These are phyloP conservation scores for Epizoanthus illoricatus DNA, from an alignment of 92 coral and sea anemone species.

Conservation along the genomic window DNA sequence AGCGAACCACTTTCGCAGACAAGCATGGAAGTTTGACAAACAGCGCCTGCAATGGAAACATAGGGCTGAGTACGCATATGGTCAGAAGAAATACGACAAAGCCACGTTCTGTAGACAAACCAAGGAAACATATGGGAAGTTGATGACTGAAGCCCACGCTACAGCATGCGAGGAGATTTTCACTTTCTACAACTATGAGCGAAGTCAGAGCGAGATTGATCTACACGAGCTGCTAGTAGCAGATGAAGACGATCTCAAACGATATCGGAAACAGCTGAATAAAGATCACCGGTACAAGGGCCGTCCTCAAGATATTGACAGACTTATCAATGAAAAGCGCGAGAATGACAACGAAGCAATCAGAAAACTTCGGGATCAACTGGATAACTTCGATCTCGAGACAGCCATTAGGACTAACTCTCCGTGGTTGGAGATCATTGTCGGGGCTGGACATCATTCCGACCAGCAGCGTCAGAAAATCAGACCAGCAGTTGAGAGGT, in stretches of 20 bases:
- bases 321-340: slow-evolving; percentile 36
- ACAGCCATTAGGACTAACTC: slow-evolving; percentile 13
- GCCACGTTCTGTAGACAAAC: slow-evolving; percentile 27
- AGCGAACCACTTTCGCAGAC: slow-evolving; percentile 50
- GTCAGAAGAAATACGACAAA: neutral
- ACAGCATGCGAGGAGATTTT: slow-evolving; percentile 49
- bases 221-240: slow-evolving; percentile 65
- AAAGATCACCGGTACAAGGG: neutral
- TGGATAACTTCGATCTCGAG: slow-evolving; percentile 32
- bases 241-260: slow-evolving; percentile 26
- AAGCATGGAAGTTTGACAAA: slow-evolving; percentile 48
- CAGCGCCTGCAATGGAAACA: slow-evolving; percentile 48
- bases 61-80: slow-evolving; percentile 31
- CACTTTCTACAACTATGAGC: slow-evolving; percentile 48
- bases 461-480: slow-evolving; percentile 40
- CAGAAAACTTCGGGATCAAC: slow-evolving; percentile 43
- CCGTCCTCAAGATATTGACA: slow-evolving; percentile 24
- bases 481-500: slow-evolving; percentile 58
- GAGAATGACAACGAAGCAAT: slow-evolving; percentile 59
- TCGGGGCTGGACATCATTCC: slow-evolving; percentile 74
- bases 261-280: slow-evolving; percentile 16
- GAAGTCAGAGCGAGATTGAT: slow-evolving; percentile 55
- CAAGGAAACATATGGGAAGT: slow-evolving; percentile 43
- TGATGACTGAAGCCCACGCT: slow-evolving; percentile 43
- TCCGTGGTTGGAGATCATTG: slow-evolving; percentile 72